Conservation (phyloP, 2,888 invertebrate genomes). For the Euclidia mi region DNA sequence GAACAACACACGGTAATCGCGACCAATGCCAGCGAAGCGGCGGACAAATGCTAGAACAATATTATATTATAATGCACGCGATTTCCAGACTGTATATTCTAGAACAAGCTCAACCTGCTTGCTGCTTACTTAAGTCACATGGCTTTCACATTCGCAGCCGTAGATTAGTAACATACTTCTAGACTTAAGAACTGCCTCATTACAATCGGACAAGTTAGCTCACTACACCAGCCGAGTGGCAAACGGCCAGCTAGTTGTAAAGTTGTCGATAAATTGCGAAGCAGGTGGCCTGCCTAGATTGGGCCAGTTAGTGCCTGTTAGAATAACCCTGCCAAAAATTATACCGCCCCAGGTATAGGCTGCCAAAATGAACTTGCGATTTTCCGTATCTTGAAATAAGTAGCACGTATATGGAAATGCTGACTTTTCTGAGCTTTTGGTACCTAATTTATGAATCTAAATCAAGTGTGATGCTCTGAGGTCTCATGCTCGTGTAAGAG, state of each 20-base stretch:
- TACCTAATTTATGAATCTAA: too few species aligned
- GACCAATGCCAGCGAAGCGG: too few species aligned
- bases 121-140: not conserved
- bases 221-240: slow-evolving; percentile 69
- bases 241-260: slow-evolving; percentile 73
- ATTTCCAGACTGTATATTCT: too few species aligned
- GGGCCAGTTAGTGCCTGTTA: slow-evolving; percentile 41
- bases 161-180: slow-evolving; percentile 37
- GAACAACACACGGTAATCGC: too few species aligned
- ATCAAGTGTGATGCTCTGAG: too few species aligned
- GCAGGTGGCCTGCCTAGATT: slow-evolving; percentile 64
- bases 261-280: slow-evolving; percentile 69
- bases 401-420: too few species aligned
- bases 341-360: slow-evolving; percentile 37
- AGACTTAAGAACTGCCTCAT: slow-evolving; percentile 43
- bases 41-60: too few species aligned
- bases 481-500: too few species aligned
- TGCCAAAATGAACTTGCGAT: slow-evolving; percentile 3
- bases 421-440: too few species aligned
- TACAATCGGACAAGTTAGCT: slow-evolving; percentile 46
- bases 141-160: slow-evolving; percentile 1
- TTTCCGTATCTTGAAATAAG: too few species aligned
- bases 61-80: too few species aligned
- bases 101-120: not conserved
- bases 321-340: slow-evolving; percentile 48